These are phyloP conservation scores for Zosterops lateralis DNA, from an alignment of 2,113 vertebrate genomes.

Conservation along the genomic window DNA sequence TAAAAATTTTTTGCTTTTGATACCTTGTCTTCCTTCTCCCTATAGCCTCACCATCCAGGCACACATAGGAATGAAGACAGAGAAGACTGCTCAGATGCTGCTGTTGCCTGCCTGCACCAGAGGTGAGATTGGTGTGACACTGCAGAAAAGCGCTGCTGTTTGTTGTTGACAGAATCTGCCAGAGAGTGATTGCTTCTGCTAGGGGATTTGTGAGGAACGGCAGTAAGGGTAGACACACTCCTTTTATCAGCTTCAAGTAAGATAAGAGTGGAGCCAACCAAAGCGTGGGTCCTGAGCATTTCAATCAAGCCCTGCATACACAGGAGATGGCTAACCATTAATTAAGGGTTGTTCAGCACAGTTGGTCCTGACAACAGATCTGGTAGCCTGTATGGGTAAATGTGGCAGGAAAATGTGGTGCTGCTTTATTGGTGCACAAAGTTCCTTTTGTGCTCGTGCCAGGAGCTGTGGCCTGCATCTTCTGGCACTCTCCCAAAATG, in stretches of 20 bases:
- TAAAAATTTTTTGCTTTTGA: constrained; percentile 17
- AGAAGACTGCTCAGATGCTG: not conserved
- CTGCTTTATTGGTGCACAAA: not conserved
- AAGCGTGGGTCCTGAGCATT: not conserved
- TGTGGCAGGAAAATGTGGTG: not conserved
- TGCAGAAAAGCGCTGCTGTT: not conserved
- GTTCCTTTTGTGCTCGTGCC: not conserved
- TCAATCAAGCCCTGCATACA: not conserved
- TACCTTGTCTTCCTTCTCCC: not conserved
- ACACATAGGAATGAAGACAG: not conserved
- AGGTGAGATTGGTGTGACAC: not conserved
- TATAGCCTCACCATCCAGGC: not conserved
- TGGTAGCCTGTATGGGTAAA: not conserved
- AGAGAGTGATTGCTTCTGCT: constrained; percentile 16
- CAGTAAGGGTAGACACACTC: not conserved
- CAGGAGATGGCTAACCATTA: not conserved
- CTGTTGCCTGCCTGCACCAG: not conserved
- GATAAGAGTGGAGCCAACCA: constrained; percentile 52
- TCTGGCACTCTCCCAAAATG: not conserved
- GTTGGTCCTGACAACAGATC: not conserved
- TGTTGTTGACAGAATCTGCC: constrained; percentile 11
- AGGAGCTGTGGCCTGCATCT: not conserved
- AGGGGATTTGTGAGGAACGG: not conserved
- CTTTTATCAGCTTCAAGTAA: constrained; percentile 40
- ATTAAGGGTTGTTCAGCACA: not conserved